Evolutionary conservation across 2,888 invertebrate genomes (phyloP), one percentile per base, ranked within the genome.

Genomic region (Epistrophe grossulariae): DNA sequence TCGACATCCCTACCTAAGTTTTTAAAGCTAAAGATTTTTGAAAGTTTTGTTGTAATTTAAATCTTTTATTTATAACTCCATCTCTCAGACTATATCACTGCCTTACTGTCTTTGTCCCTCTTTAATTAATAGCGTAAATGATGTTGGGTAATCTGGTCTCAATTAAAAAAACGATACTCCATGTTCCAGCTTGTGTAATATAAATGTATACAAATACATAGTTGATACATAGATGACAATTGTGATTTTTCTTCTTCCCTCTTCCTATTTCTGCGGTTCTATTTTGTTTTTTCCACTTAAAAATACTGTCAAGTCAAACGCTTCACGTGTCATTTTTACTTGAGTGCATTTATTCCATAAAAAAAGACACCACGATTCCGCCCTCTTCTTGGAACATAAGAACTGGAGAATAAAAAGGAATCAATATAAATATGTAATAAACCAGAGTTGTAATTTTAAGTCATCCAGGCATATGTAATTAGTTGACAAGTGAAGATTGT

Each of bases 281-380:
- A 50, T 38, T 76, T 64, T 71, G 50, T 76, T 11, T 10, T 19
- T n/a, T 68, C 48, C n/a, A 55, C 72, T 71, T 77, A 62, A 77
- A 50, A 50, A 48, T 73, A 81, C 77, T 73, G 77, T 81, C 84
- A 85, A 81, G 68, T 79, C 62, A 38, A 64, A 64, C 28, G 74
- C 50, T 85, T 82, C 50, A 85, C 78, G 78, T 85, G 74, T 82
- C 82, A 82, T 73, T 85, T 85, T 85, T 85, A 85, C 85, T 85
- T 82, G 78, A 85, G 66, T 82, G 82, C 64, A 78, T 43, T 24
- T 79, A 76, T 79, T 64, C 35, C 70, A 68, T 70, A 81, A 62
- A 38, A 35, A 17, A 11, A 35, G 3, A 55, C 71, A 17, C 74
- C 70, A 79, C 24, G 68, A 79, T 70, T 81, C 48, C 40, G 73